Conservation (phyloP, 2,113 vertebrate species). For the Thymallus thymallus region DNA sequence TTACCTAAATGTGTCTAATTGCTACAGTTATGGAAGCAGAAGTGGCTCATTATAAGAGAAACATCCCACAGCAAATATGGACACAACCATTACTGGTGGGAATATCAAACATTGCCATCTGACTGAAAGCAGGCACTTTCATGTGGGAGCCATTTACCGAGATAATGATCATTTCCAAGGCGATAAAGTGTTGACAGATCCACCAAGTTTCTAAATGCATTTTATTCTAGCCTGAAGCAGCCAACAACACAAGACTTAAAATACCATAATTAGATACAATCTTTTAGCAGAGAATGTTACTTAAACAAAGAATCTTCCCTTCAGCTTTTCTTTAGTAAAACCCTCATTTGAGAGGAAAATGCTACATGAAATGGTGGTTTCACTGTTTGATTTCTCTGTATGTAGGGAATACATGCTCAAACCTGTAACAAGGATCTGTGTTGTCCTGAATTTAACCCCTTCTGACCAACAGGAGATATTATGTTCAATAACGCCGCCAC, state of each 20-base stretch:
- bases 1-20: slow-evolving; percentile 43
- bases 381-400: not conserved
- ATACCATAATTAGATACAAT: slow-evolving; percentile 25
- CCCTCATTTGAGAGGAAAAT: slow-evolving; percentile 24
- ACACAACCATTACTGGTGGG: slow-evolving; percentile 57
- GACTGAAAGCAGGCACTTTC: slow-evolving; percentile 28
- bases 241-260: slow-evolving; percentile 23
- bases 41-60: slow-evolving; percentile 32
- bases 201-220: too few relatives aligned
- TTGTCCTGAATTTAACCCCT: too few relatives aligned
- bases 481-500: too few relatives aligned
- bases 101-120: slow-evolving; percentile 49
- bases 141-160: slow-evolving; percentile 43
- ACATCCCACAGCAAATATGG: slow-evolving; percentile 29
- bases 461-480: too few relatives aligned
- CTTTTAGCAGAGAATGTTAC: slow-evolving; percentile 17
- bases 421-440: too few relatives aligned
- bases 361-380: not conserved
- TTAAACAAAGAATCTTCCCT: slow-evolving; percentile 12
- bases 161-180: slow-evolving; percentile 59
- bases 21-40: slow-evolving; percentile 13
- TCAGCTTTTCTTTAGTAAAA: not conserved
- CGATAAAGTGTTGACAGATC: slow-evolving; percentile 30
- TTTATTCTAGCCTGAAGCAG: slow-evolving; percentile 43
- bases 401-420: too few relatives aligned